Conservation (phyloP, 2,888 invertebrate genomes). For the Machimus rusticus region DNA sequence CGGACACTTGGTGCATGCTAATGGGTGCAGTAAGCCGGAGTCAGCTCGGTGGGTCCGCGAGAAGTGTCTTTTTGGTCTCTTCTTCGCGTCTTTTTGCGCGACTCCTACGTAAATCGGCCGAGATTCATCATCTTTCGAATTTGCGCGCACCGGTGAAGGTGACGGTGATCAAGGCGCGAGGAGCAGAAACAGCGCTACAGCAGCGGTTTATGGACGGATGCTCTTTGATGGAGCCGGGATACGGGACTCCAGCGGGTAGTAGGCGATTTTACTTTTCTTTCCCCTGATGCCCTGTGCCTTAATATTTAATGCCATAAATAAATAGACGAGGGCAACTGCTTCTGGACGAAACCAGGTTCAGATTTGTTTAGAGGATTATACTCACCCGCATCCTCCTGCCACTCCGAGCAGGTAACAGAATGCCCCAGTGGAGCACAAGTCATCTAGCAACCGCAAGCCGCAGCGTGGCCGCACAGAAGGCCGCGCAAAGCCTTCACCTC, state of each 20-base stretch:
- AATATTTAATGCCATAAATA: constrained; percentile 36
- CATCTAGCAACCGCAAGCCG: constrained; percentile 15
- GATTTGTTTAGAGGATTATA: constrained; percentile 16
- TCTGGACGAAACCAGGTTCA: background rate
- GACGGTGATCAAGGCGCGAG: background rate
- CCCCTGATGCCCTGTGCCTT: background rate
- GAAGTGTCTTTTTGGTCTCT: background rate
- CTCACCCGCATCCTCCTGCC: background rate
- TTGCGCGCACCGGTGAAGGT: background rate
- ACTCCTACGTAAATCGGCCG: constrained; percentile 18
- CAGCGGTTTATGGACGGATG: background rate
- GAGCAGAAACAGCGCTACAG: background rate
- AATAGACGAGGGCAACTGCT: constrained; percentile 17
- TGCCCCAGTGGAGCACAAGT: background rate
- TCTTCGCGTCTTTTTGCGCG: background rate
- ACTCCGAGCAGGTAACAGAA: background rate
- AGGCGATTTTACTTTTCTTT: background rate
- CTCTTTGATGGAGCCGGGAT: constrained; percentile 23
- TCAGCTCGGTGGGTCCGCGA: background rate
- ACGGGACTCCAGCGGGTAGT: background rate
- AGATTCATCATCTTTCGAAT: constrained; percentile 34
- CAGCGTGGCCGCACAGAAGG: constrained; percentile 35
- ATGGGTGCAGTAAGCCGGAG: constrained; percentile 5
- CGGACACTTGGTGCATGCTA: constrained; percentile 45
- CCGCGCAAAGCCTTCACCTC: constrained; percentile 37